Conservation (phyloP, 2,113 vertebrate species). For the Urocolius indicus region DNA sequence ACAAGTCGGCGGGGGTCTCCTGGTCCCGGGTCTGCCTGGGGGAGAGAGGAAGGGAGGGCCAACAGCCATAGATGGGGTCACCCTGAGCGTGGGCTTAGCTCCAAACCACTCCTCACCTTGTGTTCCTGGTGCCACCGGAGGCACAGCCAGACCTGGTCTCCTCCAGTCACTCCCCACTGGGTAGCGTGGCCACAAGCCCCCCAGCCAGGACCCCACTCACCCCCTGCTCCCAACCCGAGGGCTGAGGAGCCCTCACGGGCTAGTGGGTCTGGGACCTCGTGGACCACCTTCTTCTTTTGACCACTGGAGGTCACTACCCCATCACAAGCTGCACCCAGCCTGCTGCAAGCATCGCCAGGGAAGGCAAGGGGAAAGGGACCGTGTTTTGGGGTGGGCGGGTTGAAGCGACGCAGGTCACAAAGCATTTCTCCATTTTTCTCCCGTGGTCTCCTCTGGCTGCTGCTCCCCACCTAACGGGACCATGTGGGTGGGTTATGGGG, state of each 20-base stretch:
- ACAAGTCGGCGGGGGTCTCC: slow-evolving; percentile 85
- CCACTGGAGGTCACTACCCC: slow-evolving; percentile 67
- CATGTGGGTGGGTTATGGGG: fast-evolving
- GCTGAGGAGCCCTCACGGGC: background rate
- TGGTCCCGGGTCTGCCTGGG: slow-evolving; percentile 82
- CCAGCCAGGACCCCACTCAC: fast-evolving
- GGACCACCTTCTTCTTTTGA: slow-evolving; percentile 12
- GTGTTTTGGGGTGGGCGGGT: background rate
- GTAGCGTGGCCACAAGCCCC: background rate
- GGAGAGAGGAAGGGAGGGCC: background rate
- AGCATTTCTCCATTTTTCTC: background rate
- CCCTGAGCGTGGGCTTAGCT: background rate
- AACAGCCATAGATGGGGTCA: background rate
- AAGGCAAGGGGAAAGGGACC: background rate
- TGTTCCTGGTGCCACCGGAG: background rate
- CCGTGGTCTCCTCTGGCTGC: background rate
- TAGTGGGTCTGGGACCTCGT: background rate
- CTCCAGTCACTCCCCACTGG: background rate
- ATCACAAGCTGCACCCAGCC: background rate
- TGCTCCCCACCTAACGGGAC: background rate
- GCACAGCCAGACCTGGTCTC: background rate
- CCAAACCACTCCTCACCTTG: background rate
- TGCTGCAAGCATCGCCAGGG: background rate
- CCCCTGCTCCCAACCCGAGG: background rate
- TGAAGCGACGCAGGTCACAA: fast-evolving